Conservation (phyloP, 1,140 invertebrate species). For the Heliconius congener region DNA sequence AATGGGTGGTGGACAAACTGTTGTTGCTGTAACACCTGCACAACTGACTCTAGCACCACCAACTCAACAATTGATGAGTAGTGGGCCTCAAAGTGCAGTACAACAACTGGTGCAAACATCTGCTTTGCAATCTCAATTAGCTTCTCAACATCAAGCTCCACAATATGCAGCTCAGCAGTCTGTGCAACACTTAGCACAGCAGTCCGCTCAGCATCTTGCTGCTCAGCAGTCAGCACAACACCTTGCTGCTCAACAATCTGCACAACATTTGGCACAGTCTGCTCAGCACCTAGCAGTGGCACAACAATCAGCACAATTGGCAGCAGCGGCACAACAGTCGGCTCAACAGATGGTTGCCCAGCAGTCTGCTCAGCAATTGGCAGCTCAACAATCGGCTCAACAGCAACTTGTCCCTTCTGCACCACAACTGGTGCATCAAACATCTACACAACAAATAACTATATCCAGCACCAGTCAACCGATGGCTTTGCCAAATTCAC, state of each 20-base stretch:
- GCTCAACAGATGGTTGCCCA: constrained; percentile 62
- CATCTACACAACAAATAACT: constrained; percentile 73
- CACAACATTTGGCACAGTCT: constrained; percentile 61
- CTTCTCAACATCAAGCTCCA: constrained; percentile 64
- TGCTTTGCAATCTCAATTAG: constrained; percentile 64
- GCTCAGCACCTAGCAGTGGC: constrained; percentile 61
- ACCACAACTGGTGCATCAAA: constrained; percentile 72
- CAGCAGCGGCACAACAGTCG: constrained; percentile 59
- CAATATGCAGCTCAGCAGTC: constrained; percentile 70
- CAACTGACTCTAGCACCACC: constrained; percentile 71
- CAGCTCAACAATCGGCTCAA: constrained; percentile 68
- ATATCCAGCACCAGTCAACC: constrained; percentile 76
- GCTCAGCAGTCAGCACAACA: constrained; percentile 68
- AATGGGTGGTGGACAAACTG: constrained; percentile 74
- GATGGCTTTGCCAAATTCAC: constrained; percentile 72
- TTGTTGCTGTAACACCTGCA: constrained; percentile 73
- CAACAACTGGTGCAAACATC: constrained; percentile 73
- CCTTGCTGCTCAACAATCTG: constrained; percentile 64
- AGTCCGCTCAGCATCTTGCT: constrained; percentile 65
- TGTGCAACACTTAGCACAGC: constrained; percentile 66
- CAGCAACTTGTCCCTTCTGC: constrained; percentile 61
- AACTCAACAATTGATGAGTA: constrained; percentile 68
- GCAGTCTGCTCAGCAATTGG: constrained; percentile 70
- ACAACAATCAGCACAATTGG: constrained; percentile 62
- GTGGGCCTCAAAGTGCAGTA: constrained; percentile 64